phyloP scores from a whole-genome alignment of 1,140 invertebrate genomes.

The Nasonia vitripennis region DNA sequence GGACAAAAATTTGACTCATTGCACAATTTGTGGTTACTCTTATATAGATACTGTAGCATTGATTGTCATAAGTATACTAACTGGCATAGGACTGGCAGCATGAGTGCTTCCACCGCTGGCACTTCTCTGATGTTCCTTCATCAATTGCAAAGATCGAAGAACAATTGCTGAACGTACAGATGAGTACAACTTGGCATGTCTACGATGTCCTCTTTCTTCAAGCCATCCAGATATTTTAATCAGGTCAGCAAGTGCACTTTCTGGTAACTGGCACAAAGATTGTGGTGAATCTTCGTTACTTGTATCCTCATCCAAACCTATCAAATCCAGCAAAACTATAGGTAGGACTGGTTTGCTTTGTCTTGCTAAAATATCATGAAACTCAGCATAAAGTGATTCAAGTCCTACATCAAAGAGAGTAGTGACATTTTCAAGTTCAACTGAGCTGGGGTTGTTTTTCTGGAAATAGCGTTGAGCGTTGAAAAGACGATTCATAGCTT shows the following conservation, averaged over 20 bases:
- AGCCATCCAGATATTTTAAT: slow-evolving; percentile 90
- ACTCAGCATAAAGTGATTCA: slow-evolving; percentile 86
- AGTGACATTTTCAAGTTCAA: slow-evolving; percentile 94
- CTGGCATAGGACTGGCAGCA: slow-evolving; percentile 73
- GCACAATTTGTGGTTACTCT: not conserved
- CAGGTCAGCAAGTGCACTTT: slow-evolving; percentile 82
- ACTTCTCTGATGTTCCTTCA: slow-evolving; percentile 88
- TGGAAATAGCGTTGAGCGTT: slow-evolving; percentile 94
- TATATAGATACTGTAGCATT: not conserved
- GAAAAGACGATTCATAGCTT: slow-evolving; percentile 89
- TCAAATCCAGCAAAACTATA: slow-evolving; percentile 88
- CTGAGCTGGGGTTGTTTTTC: slow-evolving; percentile 93
- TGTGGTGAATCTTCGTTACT: slow-evolving; percentile 71
- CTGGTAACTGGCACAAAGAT: slow-evolving; percentile 77
- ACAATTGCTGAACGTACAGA: slow-evolving; percentile 86
- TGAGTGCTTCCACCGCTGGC: slow-evolving; percentile 81
- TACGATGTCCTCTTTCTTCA: slow-evolving; percentile 84
- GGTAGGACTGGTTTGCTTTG: slow-evolving; percentile 92
- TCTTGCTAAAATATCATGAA: slow-evolving; percentile 88
- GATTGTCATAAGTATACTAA: slow-evolving; percentile 54
- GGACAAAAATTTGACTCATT: slow-evolving; percentile 17
- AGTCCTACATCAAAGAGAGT: slow-evolving; percentile 75
- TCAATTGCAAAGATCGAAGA: slow-evolving; percentile 83
- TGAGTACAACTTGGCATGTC: slow-evolving; percentile 89
- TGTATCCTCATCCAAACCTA: slow-evolving; percentile 89